phyloP scores from a whole-genome alignment of 2,888 invertebrate species.

The Steromphala cineraria region DNA sequence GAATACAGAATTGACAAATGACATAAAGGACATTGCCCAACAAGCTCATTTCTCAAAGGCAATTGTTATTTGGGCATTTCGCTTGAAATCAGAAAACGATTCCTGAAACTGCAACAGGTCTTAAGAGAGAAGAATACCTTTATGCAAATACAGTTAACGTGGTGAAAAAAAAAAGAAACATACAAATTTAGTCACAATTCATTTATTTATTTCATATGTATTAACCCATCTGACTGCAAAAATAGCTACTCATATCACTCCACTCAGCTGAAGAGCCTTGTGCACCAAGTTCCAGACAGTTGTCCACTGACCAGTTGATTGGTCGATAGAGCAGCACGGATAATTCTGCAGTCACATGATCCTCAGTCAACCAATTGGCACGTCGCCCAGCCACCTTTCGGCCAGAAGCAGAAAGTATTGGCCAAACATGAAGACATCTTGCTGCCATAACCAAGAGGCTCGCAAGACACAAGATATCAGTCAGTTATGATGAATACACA shows the following conservation, averaged over 20 bases:
- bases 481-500: not conserved
- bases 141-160: too few relatives aligned
- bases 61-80: too few relatives aligned
- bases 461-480: not conserved
- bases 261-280: slow-evolving; percentile 1
- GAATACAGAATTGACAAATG: too few relatives aligned
- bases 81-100: not conserved
- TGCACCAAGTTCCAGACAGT: not conserved
- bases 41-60: too few relatives aligned
- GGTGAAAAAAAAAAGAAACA: not conserved
- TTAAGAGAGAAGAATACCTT: too few relatives aligned
- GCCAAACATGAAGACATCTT: not conserved
- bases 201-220: slow-evolving; percentile 16
- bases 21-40: too few relatives aligned
- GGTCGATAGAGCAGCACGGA: too few relatives aligned
- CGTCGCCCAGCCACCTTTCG: not conserved
- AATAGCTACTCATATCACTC: slow-evolving; percentile 12
- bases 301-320: not conserved
- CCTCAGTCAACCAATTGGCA: slow-evolving; percentile 17
- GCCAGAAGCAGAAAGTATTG: not conserved
- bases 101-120: not conserved
- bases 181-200: not conserved
- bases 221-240: slow-evolving; percentile 18
- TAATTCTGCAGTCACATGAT: slow-evolving; percentile 17
- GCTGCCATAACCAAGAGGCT: not conserved